Evolutionary conservation across 2,113 vertebrate species (phyloP).

Genomic region (Nannobrachium achirus): DNA sequence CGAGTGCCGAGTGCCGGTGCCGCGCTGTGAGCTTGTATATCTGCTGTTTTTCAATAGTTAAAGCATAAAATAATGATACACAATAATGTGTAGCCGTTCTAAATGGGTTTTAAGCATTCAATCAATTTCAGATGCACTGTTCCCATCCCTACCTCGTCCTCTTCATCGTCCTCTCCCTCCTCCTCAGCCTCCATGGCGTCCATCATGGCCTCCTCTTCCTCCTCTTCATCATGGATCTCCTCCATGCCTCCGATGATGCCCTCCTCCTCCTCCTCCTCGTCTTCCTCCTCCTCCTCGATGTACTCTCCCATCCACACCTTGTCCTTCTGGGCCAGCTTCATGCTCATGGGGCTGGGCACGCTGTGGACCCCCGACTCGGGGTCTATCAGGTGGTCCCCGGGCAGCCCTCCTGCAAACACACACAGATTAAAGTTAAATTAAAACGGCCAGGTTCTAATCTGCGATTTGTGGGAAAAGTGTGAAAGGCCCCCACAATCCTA

Average conservation of each 20-base stretch:
- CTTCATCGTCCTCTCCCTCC: no score
- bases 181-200: slow-evolving; percentile 65
- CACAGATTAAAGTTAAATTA: not conserved
- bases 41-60: no score
- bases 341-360: slow-evolving; percentile 74
- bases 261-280: slow-evolving; percentile 51
- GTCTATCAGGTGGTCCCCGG: slow-evolving; percentile 76
- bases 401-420: slow-evolving; percentile 70
- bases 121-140: no score
- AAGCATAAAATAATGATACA: no score
- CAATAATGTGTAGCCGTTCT: no score
- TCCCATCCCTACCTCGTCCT: slow-evolving; percentile 13
- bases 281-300: slow-evolving; percentile 60
- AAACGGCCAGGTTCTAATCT: no score
- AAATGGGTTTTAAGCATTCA: no score
- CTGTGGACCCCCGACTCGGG: slow-evolving; percentile 74
- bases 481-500: no score
- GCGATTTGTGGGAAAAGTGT: no score
- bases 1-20: no score
- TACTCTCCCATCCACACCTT: slow-evolving; percentile 71
- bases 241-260: slow-evolving; percentile 58
- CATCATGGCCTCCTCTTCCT: slow-evolving; percentile 21
- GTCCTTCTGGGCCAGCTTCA: slow-evolving; percentile 75
- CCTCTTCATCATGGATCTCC: slow-evolving; percentile 64
- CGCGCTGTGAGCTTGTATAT: no score